A percentile compares a stretch with the other conserved stretches of the same genome.
phyloP scores from a whole-genome alignment of 1,140 invertebrate genomes.

The Drosophila serrata region DNA sequence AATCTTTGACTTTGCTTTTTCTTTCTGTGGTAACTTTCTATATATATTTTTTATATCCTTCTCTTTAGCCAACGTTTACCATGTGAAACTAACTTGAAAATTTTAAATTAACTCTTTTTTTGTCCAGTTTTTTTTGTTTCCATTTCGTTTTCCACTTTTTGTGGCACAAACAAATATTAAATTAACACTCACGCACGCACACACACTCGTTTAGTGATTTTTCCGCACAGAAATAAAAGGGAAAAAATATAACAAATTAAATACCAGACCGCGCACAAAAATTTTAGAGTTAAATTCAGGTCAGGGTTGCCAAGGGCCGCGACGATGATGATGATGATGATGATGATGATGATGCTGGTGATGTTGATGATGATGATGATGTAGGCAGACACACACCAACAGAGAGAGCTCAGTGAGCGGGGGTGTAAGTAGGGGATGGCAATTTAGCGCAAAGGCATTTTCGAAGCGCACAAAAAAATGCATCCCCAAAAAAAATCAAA shows the following conservation, averaged over 20 bases:
- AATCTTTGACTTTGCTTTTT: background rate
- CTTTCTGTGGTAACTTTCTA: background rate
- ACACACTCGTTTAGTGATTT: constrained; percentile 35
- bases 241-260: constrained; percentile 31
- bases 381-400: constrained; percentile 52
- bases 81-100: constrained; percentile 58
- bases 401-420: background rate
- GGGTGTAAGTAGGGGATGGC: constrained; percentile 22
- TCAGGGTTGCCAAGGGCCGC: constrained; percentile 71
- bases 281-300: constrained; percentile 74
- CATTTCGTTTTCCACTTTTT: background rate
- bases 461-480: constrained; percentile 59
- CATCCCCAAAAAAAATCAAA: constrained; percentile 39
- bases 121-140: background rate
- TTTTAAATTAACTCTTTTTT: constrained; percentile 52
- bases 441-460: constrained; percentile 74
- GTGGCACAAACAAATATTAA: constrained; percentile 61
- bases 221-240: constrained; percentile 29
- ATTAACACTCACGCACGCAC: constrained; percentile 57
- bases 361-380: constrained; percentile 41
- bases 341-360: constrained; percentile 24
- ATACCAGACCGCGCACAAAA: constrained; percentile 55
- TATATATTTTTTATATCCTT: background rate
- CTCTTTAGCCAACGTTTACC: constrained; percentile 9
- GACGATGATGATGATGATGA: constrained; percentile 45